phyloP scores from a whole-genome alignment of 2,888 invertebrate species.

The Ichneumoninae sp. region DNA sequence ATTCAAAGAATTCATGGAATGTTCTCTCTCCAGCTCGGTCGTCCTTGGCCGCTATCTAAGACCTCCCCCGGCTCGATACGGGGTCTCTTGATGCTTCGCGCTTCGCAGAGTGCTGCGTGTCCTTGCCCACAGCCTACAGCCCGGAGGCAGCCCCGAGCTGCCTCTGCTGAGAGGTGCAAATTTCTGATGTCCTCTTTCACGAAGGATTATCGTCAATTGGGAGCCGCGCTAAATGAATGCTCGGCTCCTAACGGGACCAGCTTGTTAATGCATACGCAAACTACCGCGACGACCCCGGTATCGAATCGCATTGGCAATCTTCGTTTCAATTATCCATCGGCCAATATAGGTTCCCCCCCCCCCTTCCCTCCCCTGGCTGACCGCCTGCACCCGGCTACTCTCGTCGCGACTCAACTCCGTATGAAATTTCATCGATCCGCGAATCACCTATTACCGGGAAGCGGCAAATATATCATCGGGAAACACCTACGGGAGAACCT shows the following conservation, averaged over 20 bases:
- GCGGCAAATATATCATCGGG: background rate
- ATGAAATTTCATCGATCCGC: background rate
- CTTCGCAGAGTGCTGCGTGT: slow-evolving; percentile 40
- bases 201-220: background rate
- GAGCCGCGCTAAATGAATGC: slow-evolving; percentile 25
- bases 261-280: slow-evolving; percentile 15
- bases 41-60: slow-evolving; percentile 70
- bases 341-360: background rate
- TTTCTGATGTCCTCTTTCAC: background rate
- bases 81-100: slow-evolving; percentile 48
- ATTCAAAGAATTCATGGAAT: slow-evolving; percentile 47
- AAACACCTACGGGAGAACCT: background rate
- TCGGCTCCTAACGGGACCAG: slow-evolving; percentile 9
- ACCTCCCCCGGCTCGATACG: slow-evolving; percentile 68
- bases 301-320: slow-evolving; percentile 17
- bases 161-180: background rate
- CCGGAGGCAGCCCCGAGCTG: slow-evolving; percentile 2
- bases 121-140: slow-evolving; percentile 1
- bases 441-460: background rate
- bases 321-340: slow-evolving; percentile 50
- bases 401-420: background rate
- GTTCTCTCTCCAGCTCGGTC: slow-evolving; percentile 55
- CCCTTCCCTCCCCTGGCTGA: background rate
- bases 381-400: background rate
- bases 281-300: background rate